A percentile compares a stretch with the other conserved stretches of the same genome.
These are phyloP conservation scores for Tricholauxania praeusta DNA, from an alignment of 2,888 invertebrate genomes.

Conservation along the genomic window DNA sequence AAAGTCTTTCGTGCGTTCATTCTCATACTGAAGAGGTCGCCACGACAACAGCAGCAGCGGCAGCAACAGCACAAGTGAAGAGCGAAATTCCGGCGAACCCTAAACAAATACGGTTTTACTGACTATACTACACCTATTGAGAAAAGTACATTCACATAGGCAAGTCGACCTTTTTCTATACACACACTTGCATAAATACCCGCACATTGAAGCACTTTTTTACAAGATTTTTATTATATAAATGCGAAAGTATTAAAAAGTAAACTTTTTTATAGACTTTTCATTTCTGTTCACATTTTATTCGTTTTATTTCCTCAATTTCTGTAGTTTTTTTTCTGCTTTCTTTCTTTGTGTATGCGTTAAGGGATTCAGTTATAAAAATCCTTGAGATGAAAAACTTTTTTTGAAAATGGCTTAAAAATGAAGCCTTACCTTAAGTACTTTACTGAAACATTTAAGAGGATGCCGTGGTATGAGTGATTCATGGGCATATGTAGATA, in stretches of 20 bases:
- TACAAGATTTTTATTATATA: constrained; percentile 62
- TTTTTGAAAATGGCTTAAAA: constrained; percentile 29
- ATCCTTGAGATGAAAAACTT: constrained; percentile 26
- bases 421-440: constrained; percentile 25
- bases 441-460: no score
- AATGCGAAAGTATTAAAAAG: constrained; percentile 60
- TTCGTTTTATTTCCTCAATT: constrained; percentile 16
- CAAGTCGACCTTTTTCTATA: no score
- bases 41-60: no score
- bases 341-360: background rate
- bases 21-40: no score
- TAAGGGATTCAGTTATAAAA: constrained; percentile 22
- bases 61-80: no score
- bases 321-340: no score
- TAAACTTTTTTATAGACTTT: constrained; percentile 57
- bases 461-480: background rate
- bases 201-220: constrained; percentile 52
- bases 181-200: no score
- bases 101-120: no score
- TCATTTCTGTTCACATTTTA: constrained; percentile 19
- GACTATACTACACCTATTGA: no score
- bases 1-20: no score
- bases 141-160: no score
- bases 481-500: constrained; percentile 10
- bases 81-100: no score